Percentiles rank a stretch among this genome's conserved stretches.
Conservation (phyloP, 2,113 vertebrate genomes). For the Notothenia rossii region DNA sequence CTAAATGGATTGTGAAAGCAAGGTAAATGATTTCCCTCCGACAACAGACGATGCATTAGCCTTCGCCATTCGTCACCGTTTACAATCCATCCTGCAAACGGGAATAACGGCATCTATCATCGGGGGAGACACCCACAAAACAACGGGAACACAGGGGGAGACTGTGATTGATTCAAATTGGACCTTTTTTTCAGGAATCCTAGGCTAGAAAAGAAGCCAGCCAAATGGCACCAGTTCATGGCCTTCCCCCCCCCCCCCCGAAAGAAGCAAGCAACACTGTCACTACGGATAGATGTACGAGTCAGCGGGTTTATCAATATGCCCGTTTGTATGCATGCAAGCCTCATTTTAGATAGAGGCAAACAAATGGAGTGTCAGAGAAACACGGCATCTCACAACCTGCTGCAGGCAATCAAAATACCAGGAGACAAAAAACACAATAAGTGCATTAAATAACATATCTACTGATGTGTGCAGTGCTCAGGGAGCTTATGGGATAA, state of each 20-base stretch:
- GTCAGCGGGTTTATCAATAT: not conserved
- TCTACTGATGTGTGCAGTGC: constrained; percentile 21
- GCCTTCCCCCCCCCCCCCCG: not conserved
- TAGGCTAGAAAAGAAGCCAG: not conserved
- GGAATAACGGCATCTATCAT: constrained; percentile 69
- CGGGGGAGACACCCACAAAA: constrained; percentile 40
- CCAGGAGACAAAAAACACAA: constrained; percentile 8
- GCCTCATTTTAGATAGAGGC: constrained; percentile 50
- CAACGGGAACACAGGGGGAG: constrained; percentile 41
- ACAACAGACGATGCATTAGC: constrained; percentile 63
- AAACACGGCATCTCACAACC: constrained; percentile 17
- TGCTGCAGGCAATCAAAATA: constrained; percentile 26
- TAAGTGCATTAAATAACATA: constrained; percentile 36
- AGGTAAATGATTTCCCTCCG: constrained; percentile 66
- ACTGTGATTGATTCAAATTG: constrained; percentile 54
- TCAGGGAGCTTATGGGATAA: constrained; percentile 33
- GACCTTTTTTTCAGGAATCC: constrained; percentile 41
- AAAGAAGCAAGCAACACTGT: constrained; percentile 14
- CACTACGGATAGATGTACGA: constrained; percentile 25
- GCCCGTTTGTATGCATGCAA: constrained; percentile 4
- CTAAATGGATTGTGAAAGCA: constrained; percentile 58
- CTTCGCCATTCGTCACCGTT: constrained; percentile 61
- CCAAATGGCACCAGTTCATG: constrained; percentile 19
- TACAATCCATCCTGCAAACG: constrained; percentile 54
- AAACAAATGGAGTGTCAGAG: constrained; percentile 50